Base-by-base conservation (phyloP, 2,113 vertebrate species). In the Herpetotheres cachinnans region DNA sequence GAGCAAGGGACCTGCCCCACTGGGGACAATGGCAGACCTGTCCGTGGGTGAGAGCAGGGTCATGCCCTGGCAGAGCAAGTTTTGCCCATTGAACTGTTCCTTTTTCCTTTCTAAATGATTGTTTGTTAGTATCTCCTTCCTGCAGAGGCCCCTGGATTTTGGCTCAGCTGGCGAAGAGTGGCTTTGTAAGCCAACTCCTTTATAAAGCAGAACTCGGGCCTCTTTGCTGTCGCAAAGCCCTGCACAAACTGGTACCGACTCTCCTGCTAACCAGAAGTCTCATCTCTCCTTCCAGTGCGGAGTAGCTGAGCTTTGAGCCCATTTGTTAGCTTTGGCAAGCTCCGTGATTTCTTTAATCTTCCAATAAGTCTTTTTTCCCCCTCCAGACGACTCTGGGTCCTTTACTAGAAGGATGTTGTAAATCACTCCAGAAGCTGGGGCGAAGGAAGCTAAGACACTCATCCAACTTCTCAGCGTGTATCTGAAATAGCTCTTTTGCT, bases 291-390 rank as follows among this genome's bases (percentile, higher is more conserved):
- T 94, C 72, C 55, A 89, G 70, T 8, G 49, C 88, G n/a, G 76
- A 89, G 77, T 32, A 90, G 46, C 54, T 86, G 79, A 63, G 72
- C 62, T 73, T 71, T 72, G 50, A 93, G 70, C 93, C 55, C 47
- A 5, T 94, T 94, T 95, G 77, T 87, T 78, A 61, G 30, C 38
- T 69, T 91, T 92, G 80, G 90, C 70, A 95, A 80, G 55, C 38
- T 86, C 47, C 50, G 13, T 61, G n/a, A 80, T 88, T 95, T 95
- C 87, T 97, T 96, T 97, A 84, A 74, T 96, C 93, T 96, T 90
- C 74, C 74, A 76, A 7, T 65, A 70, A 95, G 82, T 79, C 65
- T 91, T 74, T 86, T 74, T 66, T 49, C 76, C 46, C 34, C 7
- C 52, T 72, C 72, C 61, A 92, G 62, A 85, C 90, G 54, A 84